phyloP scores from a whole-genome alignment of 1,140 invertebrate species.

The Psix sp. region DNA sequence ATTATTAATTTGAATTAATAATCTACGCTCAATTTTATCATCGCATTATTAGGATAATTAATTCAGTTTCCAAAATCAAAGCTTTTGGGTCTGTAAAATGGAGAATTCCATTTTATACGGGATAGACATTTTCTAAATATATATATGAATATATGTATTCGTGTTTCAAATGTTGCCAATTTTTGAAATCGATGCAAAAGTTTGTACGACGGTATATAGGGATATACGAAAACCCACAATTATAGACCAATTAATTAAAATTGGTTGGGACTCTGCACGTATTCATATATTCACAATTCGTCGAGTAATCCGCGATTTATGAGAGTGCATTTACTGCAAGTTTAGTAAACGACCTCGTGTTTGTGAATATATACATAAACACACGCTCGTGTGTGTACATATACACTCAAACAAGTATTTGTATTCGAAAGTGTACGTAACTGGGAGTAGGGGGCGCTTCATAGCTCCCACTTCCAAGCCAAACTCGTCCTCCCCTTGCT shows the following conservation, averaged over 20 bases:
- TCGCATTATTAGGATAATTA: too few species aligned
- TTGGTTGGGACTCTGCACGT: conserved; percentile 38
- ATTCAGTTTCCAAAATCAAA: too few species aligned
- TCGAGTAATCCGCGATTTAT: conserved; percentile 62
- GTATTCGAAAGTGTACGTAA: conserved; percentile 11
- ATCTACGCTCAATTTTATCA: too few species aligned
- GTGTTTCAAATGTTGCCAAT: too few species aligned
- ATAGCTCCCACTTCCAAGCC: conserved; percentile 3
- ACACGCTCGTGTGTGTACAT: neutral
- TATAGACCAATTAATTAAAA: conserved; percentile 62
- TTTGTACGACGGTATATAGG: too few species aligned
- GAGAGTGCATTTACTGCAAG: conserved; percentile 58
- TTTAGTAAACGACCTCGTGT: conserved; percentile 36
- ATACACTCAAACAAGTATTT: neutral
- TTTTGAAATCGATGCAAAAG: too few species aligned
- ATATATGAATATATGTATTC: too few species aligned
- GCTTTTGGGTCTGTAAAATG: too few species aligned
- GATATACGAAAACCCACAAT: too few species aligned
- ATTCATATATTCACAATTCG: conserved; percentile 52
- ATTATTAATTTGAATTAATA: too few species aligned
- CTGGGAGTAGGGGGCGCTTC: conserved; percentile 42
- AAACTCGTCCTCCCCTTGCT: neutral
- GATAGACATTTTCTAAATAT: too few species aligned
- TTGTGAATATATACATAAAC: conserved; percentile 17
- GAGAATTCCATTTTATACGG: too few species aligned